Percentiles rank a stretch among this genome's conserved stretches.
These are phyloP conservation scores for Oscarella lobularis DNA, from an alignment of 37 sponge, comb jelly and placozoan species.

Conservation along the genomic window DNA sequence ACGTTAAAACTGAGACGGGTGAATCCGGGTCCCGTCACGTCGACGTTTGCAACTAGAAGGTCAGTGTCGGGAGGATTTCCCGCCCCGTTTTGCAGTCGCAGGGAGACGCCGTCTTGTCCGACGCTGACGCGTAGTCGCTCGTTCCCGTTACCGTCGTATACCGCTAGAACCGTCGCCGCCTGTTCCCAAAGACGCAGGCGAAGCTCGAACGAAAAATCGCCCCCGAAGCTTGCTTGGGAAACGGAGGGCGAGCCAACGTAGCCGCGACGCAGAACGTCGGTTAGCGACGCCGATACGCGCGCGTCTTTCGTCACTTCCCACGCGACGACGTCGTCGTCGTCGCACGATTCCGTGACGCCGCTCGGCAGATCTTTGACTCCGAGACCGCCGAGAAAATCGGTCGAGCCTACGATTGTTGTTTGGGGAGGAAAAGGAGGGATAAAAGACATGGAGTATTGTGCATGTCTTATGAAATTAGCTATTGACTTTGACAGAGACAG, in stretches of 20 bases:
- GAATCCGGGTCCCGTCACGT: too few relatives aligned
- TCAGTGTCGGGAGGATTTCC: too few relatives aligned
- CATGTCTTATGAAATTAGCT: too few relatives aligned
- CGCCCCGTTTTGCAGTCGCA: neutral
- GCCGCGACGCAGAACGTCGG: neutral
- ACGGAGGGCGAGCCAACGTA: neutral
- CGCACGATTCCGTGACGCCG: neutral
- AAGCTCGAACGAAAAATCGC: neutral
- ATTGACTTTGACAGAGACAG: too few relatives aligned
- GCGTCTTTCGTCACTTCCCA: neutral
- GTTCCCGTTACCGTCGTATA: neutral
- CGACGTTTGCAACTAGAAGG: too few relatives aligned
- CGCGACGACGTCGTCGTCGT: neutral
- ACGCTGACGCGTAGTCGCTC: neutral
- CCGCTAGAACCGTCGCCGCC: neutral
- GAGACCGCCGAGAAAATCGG: neutral
- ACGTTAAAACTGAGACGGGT: too few relatives aligned
- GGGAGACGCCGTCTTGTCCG: neutral
- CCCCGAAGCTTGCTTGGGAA: neutral
- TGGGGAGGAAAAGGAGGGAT: too few relatives aligned
- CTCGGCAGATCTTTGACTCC: neutral
- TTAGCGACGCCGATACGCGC: neutral
- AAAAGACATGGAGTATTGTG: too few relatives aligned
- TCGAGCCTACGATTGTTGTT: neutral
- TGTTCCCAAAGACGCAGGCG: neutral